Conservation (phyloP, 2,888 invertebrate species). For the Epinotia ramella region DNA sequence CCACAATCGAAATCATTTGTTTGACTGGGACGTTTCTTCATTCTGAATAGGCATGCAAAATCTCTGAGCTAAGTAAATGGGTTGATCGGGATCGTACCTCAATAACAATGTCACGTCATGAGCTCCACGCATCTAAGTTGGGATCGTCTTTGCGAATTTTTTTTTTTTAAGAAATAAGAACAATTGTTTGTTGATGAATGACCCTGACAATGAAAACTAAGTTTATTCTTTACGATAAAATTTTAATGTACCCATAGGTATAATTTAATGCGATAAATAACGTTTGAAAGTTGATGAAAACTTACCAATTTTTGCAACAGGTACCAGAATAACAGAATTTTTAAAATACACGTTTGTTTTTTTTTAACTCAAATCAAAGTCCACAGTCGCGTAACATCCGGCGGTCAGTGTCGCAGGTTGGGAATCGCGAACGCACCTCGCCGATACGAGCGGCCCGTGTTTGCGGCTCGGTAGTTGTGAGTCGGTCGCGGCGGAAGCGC, state of each 20-base stretch:
- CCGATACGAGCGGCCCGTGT: conserved; percentile 48
- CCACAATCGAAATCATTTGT: background rate
- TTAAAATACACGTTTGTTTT: conserved; percentile 6
- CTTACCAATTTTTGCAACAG: conserved; percentile 25
- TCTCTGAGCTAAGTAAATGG: background rate
- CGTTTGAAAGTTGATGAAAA: background rate
- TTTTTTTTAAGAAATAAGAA: too few species aligned
- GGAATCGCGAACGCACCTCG: conserved; percentile 44
- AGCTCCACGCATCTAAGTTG: background rate
- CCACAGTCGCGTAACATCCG: conserved; percentile 45
- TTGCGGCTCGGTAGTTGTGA: conserved; percentile 45
- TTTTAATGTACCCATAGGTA: background rate
- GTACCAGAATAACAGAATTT: background rate
- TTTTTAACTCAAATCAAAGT: conserved; percentile 42
- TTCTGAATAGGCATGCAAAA: too few species aligned
- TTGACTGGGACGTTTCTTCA: too few species aligned
- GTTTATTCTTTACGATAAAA: too few species aligned
- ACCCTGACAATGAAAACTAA: background rate
- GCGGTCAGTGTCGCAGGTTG: conserved; percentile 13
- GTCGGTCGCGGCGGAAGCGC: conserved; percentile 38
- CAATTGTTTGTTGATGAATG: background rate
- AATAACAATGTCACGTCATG: background rate
- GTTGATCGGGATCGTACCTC: background rate
- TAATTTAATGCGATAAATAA: background rate
- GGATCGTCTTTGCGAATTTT: background rate